Conservation (phyloP, 1,140 invertebrate genomes). For the Saccostrea glomerata region DNA sequence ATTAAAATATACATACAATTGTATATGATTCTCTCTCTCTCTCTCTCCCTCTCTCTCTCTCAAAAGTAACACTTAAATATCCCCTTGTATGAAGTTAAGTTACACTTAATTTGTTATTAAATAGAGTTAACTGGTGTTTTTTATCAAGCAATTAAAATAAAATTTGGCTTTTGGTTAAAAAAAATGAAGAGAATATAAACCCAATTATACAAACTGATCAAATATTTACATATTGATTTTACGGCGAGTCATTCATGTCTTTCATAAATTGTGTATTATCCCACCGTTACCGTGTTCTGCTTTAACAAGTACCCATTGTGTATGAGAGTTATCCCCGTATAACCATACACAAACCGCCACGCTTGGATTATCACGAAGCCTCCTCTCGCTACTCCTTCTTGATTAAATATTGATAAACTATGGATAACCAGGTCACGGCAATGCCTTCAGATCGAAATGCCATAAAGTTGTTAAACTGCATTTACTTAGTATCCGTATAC, state of each 20-base stretch:
- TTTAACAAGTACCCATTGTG: not conserved
- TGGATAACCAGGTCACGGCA: not conserved
- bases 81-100: too few relatives aligned
- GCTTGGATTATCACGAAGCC: not conserved
- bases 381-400: not conserved
- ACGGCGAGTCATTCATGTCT: not conserved
- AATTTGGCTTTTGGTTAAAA: not conserved
- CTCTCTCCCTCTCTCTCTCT: not conserved
- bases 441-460: not conserved
- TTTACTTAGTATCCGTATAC: not conserved
- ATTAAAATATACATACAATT: not conserved
- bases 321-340: not conserved
- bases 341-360: not conserved
- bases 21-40: not conserved
- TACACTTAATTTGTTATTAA: not conserved
- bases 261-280: conserved; percentile 33
- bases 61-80: too few relatives aligned
- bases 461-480: not conserved
- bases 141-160: not conserved
- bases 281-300: not conserved
- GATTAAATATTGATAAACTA: conserved; percentile 27
- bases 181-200: not conserved
- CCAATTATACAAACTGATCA: not conserved
- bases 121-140: not conserved
- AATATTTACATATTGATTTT: conserved; percentile 32